Conservation (phyloP, 2,888 invertebrate genomes). For the Steromphala cineraria region DNA sequence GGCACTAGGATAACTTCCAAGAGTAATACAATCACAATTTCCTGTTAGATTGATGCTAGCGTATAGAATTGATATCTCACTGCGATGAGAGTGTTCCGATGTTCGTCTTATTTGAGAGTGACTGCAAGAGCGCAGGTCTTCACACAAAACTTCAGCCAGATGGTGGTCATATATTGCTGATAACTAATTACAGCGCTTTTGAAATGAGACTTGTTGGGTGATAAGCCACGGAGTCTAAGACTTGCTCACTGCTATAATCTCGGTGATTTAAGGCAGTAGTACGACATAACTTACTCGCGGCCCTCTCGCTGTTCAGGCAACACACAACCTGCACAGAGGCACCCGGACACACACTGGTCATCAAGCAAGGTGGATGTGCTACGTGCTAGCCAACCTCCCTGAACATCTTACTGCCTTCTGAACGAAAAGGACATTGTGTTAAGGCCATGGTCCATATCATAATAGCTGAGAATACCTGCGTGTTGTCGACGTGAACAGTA, state of each 20-base stretch:
- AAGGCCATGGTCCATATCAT: no score
- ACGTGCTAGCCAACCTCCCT: not conserved
- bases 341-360: not conserved
- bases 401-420: no score
- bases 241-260: not conserved
- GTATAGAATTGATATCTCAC: no score
- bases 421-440: no score
- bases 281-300: not conserved
- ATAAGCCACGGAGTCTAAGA: not conserved
- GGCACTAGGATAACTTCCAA: no score
- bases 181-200: not conserved
- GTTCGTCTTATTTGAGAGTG: no score
- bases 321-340: not conserved
- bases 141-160: not conserved
- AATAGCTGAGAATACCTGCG: no score
- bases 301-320: not conserved
- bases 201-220: slow-evolving; percentile 2
- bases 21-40: no score
- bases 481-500: no score
- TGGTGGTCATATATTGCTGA: slow-evolving; percentile 5
- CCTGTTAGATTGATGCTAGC: no score
- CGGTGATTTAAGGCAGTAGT: not conserved
- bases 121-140: not conserved
- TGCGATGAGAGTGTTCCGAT: no score
- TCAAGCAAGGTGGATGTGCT: not conserved